A percentile compares a stretch with the other conserved stretches of the same genome.
These are phyloP conservation scores for Bombus superbus DNA, from an alignment of 1,140 invertebrate genomes.

Conservation along the genomic window DNA sequence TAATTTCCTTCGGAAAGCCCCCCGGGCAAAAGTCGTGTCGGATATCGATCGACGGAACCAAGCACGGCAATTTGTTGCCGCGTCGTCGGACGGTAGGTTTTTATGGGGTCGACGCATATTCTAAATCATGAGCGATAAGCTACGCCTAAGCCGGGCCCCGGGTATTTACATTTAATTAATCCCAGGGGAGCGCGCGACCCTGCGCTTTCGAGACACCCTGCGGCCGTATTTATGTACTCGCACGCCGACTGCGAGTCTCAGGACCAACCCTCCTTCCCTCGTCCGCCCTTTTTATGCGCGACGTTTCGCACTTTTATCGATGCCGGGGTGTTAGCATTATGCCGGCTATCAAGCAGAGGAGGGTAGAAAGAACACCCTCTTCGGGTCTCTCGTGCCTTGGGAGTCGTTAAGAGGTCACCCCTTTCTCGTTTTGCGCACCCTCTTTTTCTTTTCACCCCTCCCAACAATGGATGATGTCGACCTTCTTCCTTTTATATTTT, in stretches of 20 bases:
- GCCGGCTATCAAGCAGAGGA: constrained; percentile 70
- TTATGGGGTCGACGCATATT: constrained; percentile 23
- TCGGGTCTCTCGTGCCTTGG: constrained; percentile 47
- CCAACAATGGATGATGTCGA: background rate
- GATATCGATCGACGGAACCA: constrained; percentile 22
- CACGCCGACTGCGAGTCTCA: constrained; percentile 5
- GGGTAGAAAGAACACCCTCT: constrained; percentile 51
- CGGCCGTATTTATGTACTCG: constrained; percentile 56
- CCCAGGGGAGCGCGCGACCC: background rate
- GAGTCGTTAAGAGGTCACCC: constrained; percentile 71
- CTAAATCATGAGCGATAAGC: constrained; percentile 53
- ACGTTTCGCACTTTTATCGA: constrained; percentile 72
- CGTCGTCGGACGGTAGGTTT: constrained; percentile 3
- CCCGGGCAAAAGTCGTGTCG: background rate
- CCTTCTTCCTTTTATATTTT: background rate
- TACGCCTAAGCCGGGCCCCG: constrained; percentile 12
- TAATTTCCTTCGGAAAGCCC: background rate
- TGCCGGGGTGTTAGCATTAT: constrained; percentile 71
- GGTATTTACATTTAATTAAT: constrained; percentile 57
- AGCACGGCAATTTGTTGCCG: constrained; percentile 35
- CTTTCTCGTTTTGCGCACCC: constrained; percentile 22
- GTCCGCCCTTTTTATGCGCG: constrained; percentile 57
- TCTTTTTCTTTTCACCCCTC: background rate
- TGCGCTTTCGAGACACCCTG: constrained; percentile 34
- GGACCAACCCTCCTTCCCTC: constrained; percentile 19